Evolutionary conservation across 2,113 vertebrate species (phyloP).

Genomic region (Terrapene triunguis): DNA sequence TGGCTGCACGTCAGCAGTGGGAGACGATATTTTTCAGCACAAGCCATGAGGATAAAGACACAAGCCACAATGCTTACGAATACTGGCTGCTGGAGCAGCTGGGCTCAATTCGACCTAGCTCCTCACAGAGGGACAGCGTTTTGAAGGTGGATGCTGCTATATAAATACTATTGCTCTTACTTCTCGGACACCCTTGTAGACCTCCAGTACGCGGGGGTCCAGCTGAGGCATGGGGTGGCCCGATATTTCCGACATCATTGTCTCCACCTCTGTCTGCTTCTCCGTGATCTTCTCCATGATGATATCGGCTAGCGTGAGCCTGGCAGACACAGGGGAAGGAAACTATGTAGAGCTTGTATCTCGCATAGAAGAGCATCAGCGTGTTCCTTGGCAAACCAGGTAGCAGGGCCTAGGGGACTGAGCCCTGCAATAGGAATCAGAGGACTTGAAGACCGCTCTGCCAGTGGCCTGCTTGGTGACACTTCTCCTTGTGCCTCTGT

Average conservation of each 20-base stretch:
- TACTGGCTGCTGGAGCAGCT: background rate
- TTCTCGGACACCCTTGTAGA: constrained; percentile 93
- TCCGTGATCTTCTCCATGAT: constrained; percentile 99
- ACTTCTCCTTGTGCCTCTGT: background rate
- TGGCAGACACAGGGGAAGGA: constrained; percentile 21
- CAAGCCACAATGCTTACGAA: background rate
- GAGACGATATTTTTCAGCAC: background rate
- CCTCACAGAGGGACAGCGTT: too few species aligned
- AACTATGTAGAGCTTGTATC: accelerated
- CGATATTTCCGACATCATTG: constrained; percentile 90
- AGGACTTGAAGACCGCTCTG: background rate
- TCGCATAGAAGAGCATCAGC: background rate
- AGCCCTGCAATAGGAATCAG: background rate
- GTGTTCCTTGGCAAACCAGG: background rate
- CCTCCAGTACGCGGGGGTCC: constrained; percentile 91
- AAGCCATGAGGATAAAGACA: background rate
- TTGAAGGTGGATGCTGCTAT: background rate
- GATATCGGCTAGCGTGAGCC: constrained; percentile 93
- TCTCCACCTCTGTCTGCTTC: constrained; percentile 96
- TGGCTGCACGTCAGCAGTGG: too few species aligned
- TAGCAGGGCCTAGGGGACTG: background rate
- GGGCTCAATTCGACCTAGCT: too few species aligned
- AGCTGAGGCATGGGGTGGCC: constrained; percentile 90
- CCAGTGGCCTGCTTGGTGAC: background rate
- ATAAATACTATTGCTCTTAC: constrained; percentile 72